Conservation (phyloP, 1,140 invertebrate species). For the Orchesella cincta region DNA sequence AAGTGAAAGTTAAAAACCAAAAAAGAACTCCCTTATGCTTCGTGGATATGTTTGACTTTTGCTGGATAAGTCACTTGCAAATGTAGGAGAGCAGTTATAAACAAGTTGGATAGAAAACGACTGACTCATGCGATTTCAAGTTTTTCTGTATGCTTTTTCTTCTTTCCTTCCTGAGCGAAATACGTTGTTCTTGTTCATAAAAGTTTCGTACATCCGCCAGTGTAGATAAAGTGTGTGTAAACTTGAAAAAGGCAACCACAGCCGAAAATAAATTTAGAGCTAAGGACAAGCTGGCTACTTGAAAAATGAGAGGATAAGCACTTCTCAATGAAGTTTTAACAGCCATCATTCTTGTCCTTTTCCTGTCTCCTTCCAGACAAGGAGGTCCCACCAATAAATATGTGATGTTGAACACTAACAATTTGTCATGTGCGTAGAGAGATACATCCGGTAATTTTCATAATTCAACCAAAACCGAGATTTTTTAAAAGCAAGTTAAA, state of each 20-base stretch:
- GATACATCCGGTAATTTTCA: background rate
- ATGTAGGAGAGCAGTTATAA: too few species aligned
- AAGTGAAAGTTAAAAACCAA: too few species aligned
- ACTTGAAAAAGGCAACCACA: constrained; percentile 3
- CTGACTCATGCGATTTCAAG: too few species aligned
- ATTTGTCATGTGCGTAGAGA: background rate
- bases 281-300: background rate
- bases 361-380: background rate
- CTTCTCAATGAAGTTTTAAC: constrained; percentile 15
- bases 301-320: background rate
- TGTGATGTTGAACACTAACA: background rate
- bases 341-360: background rate
- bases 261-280: background rate
- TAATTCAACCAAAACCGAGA: background rate
- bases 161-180: background rate
- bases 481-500: too few species aligned
- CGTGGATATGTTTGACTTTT: too few species aligned
- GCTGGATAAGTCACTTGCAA: too few species aligned
- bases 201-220: background rate
- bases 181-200: background rate
- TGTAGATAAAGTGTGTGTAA: background rate
- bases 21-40: too few species aligned
- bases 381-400: background rate
- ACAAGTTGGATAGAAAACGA: too few species aligned
- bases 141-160: too few species aligned